These are phyloP conservation scores for Chlorocebus sabaeus DNA, from an alignment of 2,113 vertebrate species.

Conservation along the genomic window DNA sequence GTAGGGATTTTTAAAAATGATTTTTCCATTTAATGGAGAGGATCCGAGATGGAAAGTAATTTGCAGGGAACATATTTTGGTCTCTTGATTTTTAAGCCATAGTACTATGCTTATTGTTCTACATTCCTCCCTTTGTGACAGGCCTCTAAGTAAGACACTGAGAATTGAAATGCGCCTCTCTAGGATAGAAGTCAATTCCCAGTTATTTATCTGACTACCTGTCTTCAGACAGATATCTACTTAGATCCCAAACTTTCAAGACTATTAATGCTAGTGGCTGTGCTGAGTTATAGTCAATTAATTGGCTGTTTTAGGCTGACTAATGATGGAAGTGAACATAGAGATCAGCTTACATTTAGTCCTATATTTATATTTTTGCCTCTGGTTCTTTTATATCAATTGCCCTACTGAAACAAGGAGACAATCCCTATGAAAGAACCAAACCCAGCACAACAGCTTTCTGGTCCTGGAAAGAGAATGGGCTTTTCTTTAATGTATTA, in stretches of 20 bases:
- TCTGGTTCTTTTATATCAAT: constrained; percentile 8
- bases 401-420: constrained; percentile 6
- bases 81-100: background rate
- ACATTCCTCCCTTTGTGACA: background rate
- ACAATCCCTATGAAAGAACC: background rate
- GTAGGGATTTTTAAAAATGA: background rate
- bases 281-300: background rate
- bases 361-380: constrained; percentile 24
- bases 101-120: background rate
- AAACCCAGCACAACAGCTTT: background rate
- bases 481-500: background rate
- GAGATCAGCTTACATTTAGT: constrained; percentile 28
- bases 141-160: background rate
- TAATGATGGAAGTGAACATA: background rate
- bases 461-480: background rate
- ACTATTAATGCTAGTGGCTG: background rate
- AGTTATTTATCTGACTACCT: background rate
- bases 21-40: constrained; percentile 2
- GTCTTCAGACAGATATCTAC: background rate
- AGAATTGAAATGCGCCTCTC: background rate
- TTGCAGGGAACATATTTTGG: background rate
- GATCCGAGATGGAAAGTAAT: constrained; percentile 24
- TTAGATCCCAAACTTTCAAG: background rate
- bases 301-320: constrained; percentile 1
- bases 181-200: background rate